Evolutionary conservation across 2,797 vertebrate species (phyloP).

Genomic region (Amazonetta brasiliensis): DNA sequence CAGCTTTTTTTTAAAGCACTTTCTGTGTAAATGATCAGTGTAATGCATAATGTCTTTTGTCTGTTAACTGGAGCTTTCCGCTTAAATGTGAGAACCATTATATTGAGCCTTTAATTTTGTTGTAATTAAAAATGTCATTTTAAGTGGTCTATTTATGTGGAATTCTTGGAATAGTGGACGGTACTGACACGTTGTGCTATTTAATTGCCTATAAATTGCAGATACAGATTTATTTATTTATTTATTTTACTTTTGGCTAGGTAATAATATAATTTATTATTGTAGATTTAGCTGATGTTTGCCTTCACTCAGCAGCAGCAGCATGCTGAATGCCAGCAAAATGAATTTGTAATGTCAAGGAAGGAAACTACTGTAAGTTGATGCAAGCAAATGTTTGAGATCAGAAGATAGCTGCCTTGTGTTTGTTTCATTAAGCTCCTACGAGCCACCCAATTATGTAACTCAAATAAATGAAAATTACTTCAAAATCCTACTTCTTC

Average conservation of each 20-base stretch:
- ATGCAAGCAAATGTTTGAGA: conserved; percentile 32
- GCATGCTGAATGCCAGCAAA: conserved; percentile 5
- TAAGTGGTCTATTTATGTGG: background rate
- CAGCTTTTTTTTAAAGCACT: conserved; percentile 33
- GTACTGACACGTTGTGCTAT: background rate
- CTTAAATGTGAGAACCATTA: background rate
- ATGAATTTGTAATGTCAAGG: conserved; percentile 15
- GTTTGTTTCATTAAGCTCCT: conserved; percentile 82
- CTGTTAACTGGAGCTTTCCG: background rate
- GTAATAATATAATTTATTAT: conserved; percentile 31
- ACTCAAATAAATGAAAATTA: conserved; percentile 80
- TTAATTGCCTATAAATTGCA: background rate
- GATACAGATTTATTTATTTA: background rate
- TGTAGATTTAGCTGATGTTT: conserved; percentile 61
- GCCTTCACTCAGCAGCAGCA: background rate
- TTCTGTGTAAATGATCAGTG: conserved; percentile 39
- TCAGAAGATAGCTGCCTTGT: conserved; percentile 40
- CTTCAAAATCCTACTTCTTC: conserved; percentile 73
- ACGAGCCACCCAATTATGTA: conserved; percentile 76
- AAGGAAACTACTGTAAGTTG: conserved; percentile 12
- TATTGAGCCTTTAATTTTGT: background rate
- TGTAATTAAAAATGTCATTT: conserved; percentile 25
- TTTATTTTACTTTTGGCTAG: background rate
- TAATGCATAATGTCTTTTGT: background rate
- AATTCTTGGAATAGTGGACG: background rate